Evolutionary conservation across 2,113 vertebrate species (phyloP), one percentile per base, ranked within the genome.

Genomic region (Brachyhypopomus gauderio): DNA sequence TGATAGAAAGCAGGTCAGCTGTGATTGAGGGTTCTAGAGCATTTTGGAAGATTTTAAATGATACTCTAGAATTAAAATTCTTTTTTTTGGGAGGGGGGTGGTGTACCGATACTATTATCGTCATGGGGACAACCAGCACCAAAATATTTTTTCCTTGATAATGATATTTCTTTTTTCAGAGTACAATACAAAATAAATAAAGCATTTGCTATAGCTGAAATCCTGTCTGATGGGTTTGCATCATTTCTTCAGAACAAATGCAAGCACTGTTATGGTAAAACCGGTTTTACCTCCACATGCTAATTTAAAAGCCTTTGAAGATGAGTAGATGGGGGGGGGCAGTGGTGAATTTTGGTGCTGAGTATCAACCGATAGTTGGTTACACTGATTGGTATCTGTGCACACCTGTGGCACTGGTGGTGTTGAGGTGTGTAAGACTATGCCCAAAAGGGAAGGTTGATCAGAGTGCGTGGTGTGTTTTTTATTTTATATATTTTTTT

Each of bases 21-120:
- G 72, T 72, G 41, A 59, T 59, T 55, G 48, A 63, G 71, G 25
- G 69, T 70, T 71, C n/a, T 69, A 30, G 63, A 70, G 75, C 4
- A 34, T 59, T 62, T 41, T 72, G 25, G 11, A 34, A 22, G 23
- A 1, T 67, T 38, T 34, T 27, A 45, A 48, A 19, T 63, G 4
- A 58, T 48, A 64, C 80, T 69, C 80, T 81, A 81, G 72, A 75
- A 76, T 66, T 60, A 64, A 66, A 81, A 59, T 64, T 76, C 72
- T 52, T 9, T 41, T 41, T 12, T 52, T 8, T 52, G 45, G 45
- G 45, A 41, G 38, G 7, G 38, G 7, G 38, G 23, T 79, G 75
- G 62, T 77, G 56, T 82, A 38, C 80, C 71, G 48, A 75, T 81
- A 81, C 79, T 80, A 55, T 41, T 69, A 59, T 75, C 58, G 48